Evolutionary conservation across 2,888 invertebrate genomes (phyloP), one percentile per base, ranked within the genome.

Genomic region (Octonoba sinensis): DNA sequence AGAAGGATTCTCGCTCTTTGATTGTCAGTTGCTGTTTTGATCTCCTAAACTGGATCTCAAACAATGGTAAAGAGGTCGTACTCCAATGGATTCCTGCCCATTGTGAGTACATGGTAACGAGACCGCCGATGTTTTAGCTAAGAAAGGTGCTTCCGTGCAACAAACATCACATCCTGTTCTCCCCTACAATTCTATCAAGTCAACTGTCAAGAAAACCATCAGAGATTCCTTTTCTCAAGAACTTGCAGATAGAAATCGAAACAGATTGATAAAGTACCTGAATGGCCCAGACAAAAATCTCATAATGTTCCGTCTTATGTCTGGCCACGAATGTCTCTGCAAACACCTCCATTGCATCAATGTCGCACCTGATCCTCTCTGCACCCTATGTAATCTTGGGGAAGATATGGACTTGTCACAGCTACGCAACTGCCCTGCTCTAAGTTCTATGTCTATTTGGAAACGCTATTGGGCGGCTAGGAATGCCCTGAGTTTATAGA

Each of bases 31-130:
- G 51, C 18, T 51, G 51, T 51, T 51, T 64, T 20, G 64, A 64
- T 64, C 64, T 64, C 13, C 64, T n/a, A n/a, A n/a, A n/a, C n/a
- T n/a, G n/a, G n/a, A n/a, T 44, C 20, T 64, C 18, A n/a, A 64
- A 20, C 20, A 64, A 18, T 0, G 64, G 8, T 18, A 64, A 46
- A 64, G 6, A 44, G 1, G 47, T 47, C 3, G 3, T 64, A 44
- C 46, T 47, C 46, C 15, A 64, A 20, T 46, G 46, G 46, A 64
- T 12, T 6, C 51, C 1, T 51, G 16, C 51, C 51, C 3, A 51
- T 51, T 15, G 16, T 15, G 51, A 18, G 51, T 64, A 44, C 0
- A n/a, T 16, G 46, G 20, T 15, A 46, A 44, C 16, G 13, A 64
- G 47, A 13, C 47, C 20, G 18, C 20, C 47, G 46, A 64, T 2